Conservation (phyloP, 2,888 invertebrate species). For the Capitulum mitella region DNA sequence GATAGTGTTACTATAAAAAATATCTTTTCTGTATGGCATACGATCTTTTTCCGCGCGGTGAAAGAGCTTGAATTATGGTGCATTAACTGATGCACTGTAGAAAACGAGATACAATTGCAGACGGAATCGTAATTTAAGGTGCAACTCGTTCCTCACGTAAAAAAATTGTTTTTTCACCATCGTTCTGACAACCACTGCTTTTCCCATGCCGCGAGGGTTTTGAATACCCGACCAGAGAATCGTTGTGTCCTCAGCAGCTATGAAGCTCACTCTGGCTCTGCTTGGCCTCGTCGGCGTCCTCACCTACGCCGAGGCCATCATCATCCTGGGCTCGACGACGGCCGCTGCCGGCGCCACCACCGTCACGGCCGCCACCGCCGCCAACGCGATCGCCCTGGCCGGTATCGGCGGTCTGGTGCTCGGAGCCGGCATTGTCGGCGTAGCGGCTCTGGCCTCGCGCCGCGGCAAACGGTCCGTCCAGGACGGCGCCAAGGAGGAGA, state of each 20-base stretch:
- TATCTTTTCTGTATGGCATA: too few relatives aligned
- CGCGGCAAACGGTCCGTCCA: background rate
- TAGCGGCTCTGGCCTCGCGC: background rate
- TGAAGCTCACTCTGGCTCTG: background rate
- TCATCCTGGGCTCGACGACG: background rate
- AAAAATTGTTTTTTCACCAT: too few relatives aligned
- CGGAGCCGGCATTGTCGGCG: background rate
- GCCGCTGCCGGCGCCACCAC: background rate
- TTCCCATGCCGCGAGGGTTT: too few relatives aligned
- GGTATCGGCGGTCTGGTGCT: constrained; percentile 21
- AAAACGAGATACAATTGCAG: too few relatives aligned
- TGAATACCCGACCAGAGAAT: too few relatives aligned
- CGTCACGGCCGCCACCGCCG: background rate
- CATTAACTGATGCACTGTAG: too few relatives aligned
- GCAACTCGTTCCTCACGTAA: too few relatives aligned
- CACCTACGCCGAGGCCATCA: background rate
- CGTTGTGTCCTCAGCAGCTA: background rate
- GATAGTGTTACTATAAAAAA: too few relatives aligned
- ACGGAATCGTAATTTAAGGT: too few relatives aligned
- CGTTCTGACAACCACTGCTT: too few relatives aligned
- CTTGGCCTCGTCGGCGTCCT: background rate
- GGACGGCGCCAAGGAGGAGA: background rate
- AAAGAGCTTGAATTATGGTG: too few relatives aligned
- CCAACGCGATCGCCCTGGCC: background rate
- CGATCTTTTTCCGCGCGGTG: too few relatives aligned